phyloP scores from a whole-genome alignment of 2,113 vertebrate genomes.

The Penelope pileata region DNA sequence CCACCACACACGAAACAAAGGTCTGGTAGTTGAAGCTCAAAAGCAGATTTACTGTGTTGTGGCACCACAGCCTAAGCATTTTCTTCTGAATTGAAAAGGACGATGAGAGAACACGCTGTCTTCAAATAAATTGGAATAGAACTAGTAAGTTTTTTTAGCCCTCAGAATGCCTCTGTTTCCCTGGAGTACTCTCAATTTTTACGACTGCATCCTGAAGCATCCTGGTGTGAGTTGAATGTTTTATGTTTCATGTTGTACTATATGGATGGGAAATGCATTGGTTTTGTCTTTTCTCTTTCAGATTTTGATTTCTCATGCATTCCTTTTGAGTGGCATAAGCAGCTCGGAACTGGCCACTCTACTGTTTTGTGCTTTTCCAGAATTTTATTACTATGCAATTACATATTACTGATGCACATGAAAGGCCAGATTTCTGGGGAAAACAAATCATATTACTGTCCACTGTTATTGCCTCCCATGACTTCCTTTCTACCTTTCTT shows the following conservation, averaged over 20 bases:
- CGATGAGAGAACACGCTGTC: not conserved
- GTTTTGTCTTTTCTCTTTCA: not conserved
- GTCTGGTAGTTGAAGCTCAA: not conserved
- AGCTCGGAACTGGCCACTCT: not conserved
- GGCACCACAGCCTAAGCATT: not conserved
- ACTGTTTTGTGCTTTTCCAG: not conserved
- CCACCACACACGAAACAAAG: not conserved
- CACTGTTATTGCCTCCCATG: not conserved
- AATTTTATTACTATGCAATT: not conserved
- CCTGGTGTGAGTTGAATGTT: not conserved
- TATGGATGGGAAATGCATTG: not conserved
- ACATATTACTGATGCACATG: not conserved
- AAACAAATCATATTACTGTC: not conserved
- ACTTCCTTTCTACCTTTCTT: not conserved
- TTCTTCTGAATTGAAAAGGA: not conserved
- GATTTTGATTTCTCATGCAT: not conserved
- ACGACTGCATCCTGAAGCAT: not conserved
- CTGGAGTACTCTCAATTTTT: constrained; percentile 1
- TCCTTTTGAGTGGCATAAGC: not conserved
- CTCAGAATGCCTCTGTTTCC: not conserved
- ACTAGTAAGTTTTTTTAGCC: not conserved
- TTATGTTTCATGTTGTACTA: not conserved
- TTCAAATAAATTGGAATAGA: not conserved
- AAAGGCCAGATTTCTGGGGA: not conserved
- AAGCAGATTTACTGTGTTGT: not conserved